Base-by-base conservation (phyloP, 2,113 vertebrate species). In the Mus pahari region DNA sequence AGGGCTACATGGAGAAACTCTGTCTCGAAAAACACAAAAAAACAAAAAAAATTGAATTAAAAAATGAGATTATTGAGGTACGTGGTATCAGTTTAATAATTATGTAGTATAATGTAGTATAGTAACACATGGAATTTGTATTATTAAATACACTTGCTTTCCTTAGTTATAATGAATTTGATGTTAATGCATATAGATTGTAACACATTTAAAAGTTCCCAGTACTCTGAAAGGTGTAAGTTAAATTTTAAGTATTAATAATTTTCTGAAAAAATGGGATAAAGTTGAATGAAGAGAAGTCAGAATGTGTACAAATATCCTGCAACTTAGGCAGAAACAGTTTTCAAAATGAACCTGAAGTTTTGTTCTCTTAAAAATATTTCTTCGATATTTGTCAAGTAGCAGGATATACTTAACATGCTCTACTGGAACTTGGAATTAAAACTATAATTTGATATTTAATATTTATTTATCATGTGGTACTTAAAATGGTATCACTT, bases 401-500 rank as follows among this genome's bases (percentile, higher is more conserved):
- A 88, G 4, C 10, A 68, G 79, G 2, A 74, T 16, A 2, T 8
- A 62, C 11, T 78, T 92, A 82, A 88, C 1, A 36, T 58, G 82
- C 66, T 79, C 94, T 90, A 60, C 17, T 92, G 24, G 14, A 90
- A 62, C 62, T 28, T 60, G 28, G 92, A 74, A 88, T 77, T 55
- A 19, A 20, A 68, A 3, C 42, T 70, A 0, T 62, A 42, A 6
- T 64, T 13, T 81, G 89, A 4, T 71, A 96, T 92, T 79, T 77
- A 50, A 4, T 42, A 31, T 1, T 73, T 53, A 79, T 48, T 95
- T 92, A 68, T 42, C 68, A 42, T 22, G 20, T 7, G 1, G 33
- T 9, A 55, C 19, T 90, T 92, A n/a, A 90, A 75, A 93, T 92
- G 66, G n/a, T 71, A 12, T 81, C n/a, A 86, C 33, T 94, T 53